Conservation (phyloP, 2,113 vertebrate genomes). For the Centropristis striata region DNA sequence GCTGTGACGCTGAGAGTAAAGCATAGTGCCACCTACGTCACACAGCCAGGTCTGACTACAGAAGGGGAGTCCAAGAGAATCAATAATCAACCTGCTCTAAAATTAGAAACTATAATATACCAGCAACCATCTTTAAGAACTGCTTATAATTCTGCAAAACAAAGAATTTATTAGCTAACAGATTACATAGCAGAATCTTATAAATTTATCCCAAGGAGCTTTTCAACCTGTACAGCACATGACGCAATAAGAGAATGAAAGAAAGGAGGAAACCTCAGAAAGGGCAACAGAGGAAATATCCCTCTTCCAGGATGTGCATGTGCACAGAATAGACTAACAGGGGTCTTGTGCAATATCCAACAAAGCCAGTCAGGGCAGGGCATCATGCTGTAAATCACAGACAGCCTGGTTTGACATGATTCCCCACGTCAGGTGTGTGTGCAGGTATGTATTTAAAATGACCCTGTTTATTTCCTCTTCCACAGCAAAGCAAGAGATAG, state of each 20-base stretch:
- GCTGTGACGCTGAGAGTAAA: constrained; percentile 26
- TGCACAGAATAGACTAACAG: neutral
- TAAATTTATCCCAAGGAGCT: neutral
- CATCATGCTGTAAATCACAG: constrained; percentile 7
- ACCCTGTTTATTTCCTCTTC: neutral
- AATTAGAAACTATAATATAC: constrained; percentile 15
- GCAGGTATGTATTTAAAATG: neutral
- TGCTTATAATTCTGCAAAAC: neutral
- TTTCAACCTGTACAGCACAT: neutral
- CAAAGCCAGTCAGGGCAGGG: neutral
- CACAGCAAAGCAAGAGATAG: neutral
- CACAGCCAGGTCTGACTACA: constrained; percentile 2
- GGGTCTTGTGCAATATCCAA: neutral
- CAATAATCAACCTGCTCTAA: neutral
- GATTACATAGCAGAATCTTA: neutral
- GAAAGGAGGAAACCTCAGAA: too few relatives aligned
- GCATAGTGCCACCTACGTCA: constrained; percentile 17
- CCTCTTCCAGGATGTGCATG: neutral
- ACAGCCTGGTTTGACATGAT: constrained; percentile 30
- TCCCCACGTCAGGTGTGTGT: neutral
- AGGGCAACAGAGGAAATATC: neutral
- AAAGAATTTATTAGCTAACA: too few relatives aligned
- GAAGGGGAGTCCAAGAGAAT: constrained; percentile 15
- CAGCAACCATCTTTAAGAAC: neutral
- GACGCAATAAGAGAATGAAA: too few relatives aligned